Percentiles rank a stretch among this genome's conserved stretches.
Conservation (phyloP, 2,888 invertebrate species). For the Pterostichus niger region DNA sequence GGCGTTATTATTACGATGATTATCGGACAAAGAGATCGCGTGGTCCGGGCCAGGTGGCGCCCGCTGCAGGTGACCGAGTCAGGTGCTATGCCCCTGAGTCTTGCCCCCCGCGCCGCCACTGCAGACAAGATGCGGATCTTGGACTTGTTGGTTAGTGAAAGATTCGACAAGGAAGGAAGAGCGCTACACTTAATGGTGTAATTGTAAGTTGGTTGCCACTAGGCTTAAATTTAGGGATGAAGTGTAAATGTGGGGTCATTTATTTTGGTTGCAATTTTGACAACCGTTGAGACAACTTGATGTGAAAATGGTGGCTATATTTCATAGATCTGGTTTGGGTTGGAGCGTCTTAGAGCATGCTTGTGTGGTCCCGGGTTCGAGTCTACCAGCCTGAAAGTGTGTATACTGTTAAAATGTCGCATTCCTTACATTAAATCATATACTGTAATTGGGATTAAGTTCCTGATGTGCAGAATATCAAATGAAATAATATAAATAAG, state of each 20-base stretch:
- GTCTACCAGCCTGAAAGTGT: no score
- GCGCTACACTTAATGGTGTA: not conserved
- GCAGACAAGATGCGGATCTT: constrained; percentile 7
- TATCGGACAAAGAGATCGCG: constrained; percentile 65
- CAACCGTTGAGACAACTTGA: not conserved
- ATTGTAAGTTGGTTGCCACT: constrained; percentile 17
- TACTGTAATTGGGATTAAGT: no score
- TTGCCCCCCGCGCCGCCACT: constrained; percentile 10
- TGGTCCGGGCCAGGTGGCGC: constrained; percentile 59
- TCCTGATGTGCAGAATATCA: no score
- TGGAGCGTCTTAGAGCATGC: no score
- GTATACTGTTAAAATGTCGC: no score
- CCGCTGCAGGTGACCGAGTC: constrained; percentile 63
- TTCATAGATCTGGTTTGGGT: not conserved
- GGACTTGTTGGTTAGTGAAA: not conserved
- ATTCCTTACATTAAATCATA: no score
- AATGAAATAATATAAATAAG: no score
- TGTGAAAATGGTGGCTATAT: not conserved
- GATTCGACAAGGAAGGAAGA: constrained; percentile 3
- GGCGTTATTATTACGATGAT: constrained; percentile 62
- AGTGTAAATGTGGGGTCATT: constrained; percentile 8
- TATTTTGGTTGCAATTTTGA: not conserved
- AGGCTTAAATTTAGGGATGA: not conserved
- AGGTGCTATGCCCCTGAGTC: constrained; percentile 46
- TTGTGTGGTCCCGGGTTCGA: no score